Conservation (phyloP, 2,113 vertebrate species). For the Panurus biarmicus region DNA sequence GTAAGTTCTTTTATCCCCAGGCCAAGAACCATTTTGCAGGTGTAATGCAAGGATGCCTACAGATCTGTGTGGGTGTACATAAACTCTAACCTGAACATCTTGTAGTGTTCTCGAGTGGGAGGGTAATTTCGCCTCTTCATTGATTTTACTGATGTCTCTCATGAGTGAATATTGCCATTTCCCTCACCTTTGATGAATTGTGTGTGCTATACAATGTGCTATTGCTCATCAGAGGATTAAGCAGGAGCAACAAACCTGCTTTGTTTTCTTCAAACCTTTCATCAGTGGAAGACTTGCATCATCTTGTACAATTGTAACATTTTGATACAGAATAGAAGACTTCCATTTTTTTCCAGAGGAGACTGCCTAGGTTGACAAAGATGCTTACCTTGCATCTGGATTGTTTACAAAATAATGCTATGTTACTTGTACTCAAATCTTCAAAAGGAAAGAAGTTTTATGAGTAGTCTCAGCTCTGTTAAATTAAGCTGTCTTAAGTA, state of each 20-base stretch:
- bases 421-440: neutral
- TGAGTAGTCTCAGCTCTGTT: neutral
- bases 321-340: neutral
- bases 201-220: slow-evolving; percentile 1
- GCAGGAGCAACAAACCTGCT: slow-evolving; percentile 33
- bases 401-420: neutral
- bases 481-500: slow-evolving; percentile 24
- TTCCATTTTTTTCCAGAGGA: neutral
- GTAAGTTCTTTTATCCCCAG: slow-evolving; percentile 3
- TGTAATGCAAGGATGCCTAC: neutral
- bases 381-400: neutral
- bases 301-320: neutral
- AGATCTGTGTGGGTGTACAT: neutral
- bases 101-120: slow-evolving; percentile 7
- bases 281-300: slow-evolving; percentile 5
- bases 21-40: slow-evolving; percentile 22
- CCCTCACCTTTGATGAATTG: neutral
- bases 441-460: neutral
- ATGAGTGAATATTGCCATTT: slow-evolving; percentile 28
- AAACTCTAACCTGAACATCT: slow-evolving; percentile 51
- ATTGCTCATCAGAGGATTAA: slow-evolving; percentile 44
- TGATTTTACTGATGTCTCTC: slow-evolving; percentile 43
- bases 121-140: slow-evolving; percentile 15
- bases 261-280: slow-evolving; percentile 21
- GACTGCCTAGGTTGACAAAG: neutral